A percentile compares a stretch with the other conserved stretches of the same genome.
Evolutionary conservation across 2,888 invertebrate species (phyloP).

Genomic region (Amorpha juglandis): DNA sequence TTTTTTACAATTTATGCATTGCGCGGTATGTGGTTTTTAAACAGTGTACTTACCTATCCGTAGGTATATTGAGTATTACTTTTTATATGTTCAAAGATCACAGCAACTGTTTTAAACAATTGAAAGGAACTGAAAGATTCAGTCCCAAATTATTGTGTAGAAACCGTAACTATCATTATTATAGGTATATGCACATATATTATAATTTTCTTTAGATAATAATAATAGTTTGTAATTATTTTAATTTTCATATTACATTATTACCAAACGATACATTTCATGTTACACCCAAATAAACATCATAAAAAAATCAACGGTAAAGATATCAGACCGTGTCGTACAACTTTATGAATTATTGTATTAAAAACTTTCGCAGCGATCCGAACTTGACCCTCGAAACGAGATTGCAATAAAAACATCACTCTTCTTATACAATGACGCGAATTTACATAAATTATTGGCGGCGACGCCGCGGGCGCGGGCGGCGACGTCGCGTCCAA

Average conservation of each 20-base stretch:
- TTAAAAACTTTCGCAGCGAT: conserved; percentile 68
- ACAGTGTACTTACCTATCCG: not conserved
- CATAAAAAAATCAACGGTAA: not conserved
- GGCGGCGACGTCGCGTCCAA: conserved; percentile 35
- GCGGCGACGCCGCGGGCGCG: conserved; percentile 66
- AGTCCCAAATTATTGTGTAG: too few relatives aligned
- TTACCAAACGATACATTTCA: too few relatives aligned
- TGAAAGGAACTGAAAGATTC: too few relatives aligned
- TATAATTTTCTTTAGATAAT: too few relatives aligned
- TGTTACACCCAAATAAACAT: not conserved
- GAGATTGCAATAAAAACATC: conserved; percentile 79
- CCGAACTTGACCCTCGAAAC: conserved; percentile 82
- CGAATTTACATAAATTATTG: conserved; percentile 83
- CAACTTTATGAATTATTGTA: conserved; percentile 47
- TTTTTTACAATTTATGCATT: conserved; percentile 30
- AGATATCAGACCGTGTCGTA: not conserved
- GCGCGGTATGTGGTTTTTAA: conserved; percentile 9
- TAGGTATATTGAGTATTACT: too few relatives aligned
- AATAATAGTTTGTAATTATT: too few relatives aligned
- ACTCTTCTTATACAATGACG: conserved; percentile 78
- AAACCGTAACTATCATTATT: too few relatives aligned
- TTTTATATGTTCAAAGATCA: too few relatives aligned
- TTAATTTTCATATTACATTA: too few relatives aligned
- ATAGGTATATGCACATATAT: too few relatives aligned
- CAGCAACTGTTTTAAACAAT: too few relatives aligned